A percentile compares a stretch with the other conserved stretches of the same genome.
These are phyloP conservation scores for Zygogramma bicolorata DNA, from an alignment of 2,888 invertebrate species.

Conservation along the genomic window DNA sequence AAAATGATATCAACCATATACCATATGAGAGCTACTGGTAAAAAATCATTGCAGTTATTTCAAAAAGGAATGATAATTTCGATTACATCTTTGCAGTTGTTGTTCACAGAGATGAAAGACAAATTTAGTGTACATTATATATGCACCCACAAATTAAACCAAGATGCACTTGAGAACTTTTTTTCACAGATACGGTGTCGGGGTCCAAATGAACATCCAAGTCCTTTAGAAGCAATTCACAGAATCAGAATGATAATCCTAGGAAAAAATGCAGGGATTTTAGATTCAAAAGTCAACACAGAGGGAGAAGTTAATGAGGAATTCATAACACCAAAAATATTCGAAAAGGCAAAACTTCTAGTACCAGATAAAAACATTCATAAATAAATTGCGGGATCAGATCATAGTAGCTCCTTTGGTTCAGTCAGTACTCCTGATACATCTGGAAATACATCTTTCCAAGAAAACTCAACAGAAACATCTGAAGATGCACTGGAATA, in stretches of 20 bases:
- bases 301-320: neutral
- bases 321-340: constrained; percentile 10
- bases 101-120: too few species aligned
- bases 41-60: too few species aligned
- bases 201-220: too few species aligned
- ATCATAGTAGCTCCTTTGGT: neutral
- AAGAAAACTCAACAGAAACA: constrained; percentile 2
- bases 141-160: neutral
- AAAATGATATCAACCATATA: too few species aligned
- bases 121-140: too few species aligned
- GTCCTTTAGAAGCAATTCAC: neutral
- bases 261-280: constrained; percentile 6
- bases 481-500: constrained; percentile 4
- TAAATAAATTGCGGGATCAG: neutral
- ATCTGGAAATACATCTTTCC: neutral
- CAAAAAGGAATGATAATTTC: too few species aligned
- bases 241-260: neutral
- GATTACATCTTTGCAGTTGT: too few species aligned
- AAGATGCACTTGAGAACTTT: neutral
- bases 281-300: constrained; percentile 12
- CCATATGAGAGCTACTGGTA: too few species aligned
- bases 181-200: too few species aligned
- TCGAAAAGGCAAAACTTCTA: neutral
- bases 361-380: neutral
- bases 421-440: neutral